Evolutionary conservation across 1,140 invertebrate genomes (phyloP).

Genomic region (Eulimnadia texana): DNA sequence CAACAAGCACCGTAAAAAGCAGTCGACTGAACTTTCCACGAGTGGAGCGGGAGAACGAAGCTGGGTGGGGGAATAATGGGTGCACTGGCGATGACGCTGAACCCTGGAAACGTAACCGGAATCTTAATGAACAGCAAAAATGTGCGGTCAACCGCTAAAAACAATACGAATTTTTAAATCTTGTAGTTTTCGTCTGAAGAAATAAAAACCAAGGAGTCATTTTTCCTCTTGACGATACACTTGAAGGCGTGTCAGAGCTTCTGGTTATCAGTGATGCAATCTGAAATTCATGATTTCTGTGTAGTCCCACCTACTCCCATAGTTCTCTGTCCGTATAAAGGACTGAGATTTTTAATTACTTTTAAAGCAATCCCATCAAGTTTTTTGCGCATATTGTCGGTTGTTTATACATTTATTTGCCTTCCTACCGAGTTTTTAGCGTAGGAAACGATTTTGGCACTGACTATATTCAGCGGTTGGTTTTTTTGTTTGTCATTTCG

Average conservation of each 20-base stretch:
- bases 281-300: background rate
- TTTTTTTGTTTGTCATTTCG: no score
- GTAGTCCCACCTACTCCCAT: background rate
- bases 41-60: background rate
- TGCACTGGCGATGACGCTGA: background rate
- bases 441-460: no score
- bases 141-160: background rate
- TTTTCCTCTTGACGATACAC: background rate
- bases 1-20: no score
- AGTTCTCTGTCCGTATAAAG: background rate
- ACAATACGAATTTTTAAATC: background rate
- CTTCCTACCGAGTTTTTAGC: no score
- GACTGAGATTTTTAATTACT: no score
- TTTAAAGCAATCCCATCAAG: background rate
- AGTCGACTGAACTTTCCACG: no score
- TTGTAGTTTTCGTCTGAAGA: background rate
- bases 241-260: background rate
- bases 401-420: no score
- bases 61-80: background rate
- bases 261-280: background rate
- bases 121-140: background rate
- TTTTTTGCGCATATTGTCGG: background rate
- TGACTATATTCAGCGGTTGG: no score
- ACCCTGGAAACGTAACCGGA: background rate
- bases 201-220: background rate